phyloP scores from a whole-genome alignment of 2,113 vertebrate genomes.

The Physeter macrocephalus region DNA sequence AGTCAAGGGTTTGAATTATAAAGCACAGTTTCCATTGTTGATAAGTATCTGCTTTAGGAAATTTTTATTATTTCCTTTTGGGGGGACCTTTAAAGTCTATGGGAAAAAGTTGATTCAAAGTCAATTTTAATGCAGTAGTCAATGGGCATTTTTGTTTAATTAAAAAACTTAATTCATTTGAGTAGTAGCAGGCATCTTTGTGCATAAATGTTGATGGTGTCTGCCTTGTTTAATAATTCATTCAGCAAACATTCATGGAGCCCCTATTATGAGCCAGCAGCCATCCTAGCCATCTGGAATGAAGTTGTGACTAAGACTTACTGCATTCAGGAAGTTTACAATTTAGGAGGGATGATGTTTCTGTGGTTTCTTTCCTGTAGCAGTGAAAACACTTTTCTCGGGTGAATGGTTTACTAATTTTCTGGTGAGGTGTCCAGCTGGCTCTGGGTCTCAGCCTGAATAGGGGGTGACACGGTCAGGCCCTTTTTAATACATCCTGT shows the following conservation, averaged over 20 bases:
- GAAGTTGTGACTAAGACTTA: background rate
- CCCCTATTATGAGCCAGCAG: background rate
- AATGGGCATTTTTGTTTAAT: background rate
- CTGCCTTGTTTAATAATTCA: constrained; percentile 14
- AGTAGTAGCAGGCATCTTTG: background rate
- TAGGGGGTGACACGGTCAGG: background rate
- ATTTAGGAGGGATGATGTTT: background rate
- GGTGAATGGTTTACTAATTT: background rate
- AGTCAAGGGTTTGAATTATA: constrained; percentile 7
- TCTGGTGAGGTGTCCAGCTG: background rate
- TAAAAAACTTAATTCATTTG: background rate
- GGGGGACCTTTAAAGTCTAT: background rate
- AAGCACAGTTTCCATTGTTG: constrained; percentile 7
- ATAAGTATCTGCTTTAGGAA: background rate
- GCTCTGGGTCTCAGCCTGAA: background rate
- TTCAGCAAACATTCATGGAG: background rate
- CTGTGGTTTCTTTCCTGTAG: background rate
- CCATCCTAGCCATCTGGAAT: background rate
- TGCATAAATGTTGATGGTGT: background rate
- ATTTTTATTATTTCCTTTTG: background rate
- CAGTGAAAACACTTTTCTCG: background rate
- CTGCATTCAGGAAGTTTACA: background rate
- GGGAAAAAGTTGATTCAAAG: background rate
- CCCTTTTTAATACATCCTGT: background rate
- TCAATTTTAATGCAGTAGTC: background rate